phyloP scores from a whole-genome alignment of 1,140 invertebrate genomes.

The Bombus ignitus region DNA sequence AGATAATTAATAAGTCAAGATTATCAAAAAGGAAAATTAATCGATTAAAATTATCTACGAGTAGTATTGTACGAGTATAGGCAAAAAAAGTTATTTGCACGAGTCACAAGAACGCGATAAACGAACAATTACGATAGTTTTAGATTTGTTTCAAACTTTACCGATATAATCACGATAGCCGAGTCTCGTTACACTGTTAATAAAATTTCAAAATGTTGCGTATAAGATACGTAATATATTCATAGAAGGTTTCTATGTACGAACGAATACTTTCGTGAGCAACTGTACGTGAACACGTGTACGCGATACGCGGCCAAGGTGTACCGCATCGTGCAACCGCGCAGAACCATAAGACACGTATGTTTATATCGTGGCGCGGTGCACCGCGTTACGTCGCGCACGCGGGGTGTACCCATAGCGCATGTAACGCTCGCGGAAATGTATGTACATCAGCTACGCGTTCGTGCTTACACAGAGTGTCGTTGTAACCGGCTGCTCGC shows the following conservation, averaged over 20 bases:
- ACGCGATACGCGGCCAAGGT: conserved; percentile 15
- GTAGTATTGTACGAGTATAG: too few relatives aligned
- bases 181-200: not conserved
- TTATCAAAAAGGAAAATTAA: too few relatives aligned
- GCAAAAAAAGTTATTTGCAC: too few relatives aligned
- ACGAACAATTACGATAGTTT: not conserved
- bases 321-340: conserved; percentile 47
- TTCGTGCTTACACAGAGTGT: conserved; percentile 45
- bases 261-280: not conserved
- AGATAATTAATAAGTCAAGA: too few relatives aligned
- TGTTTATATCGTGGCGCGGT: conserved; percentile 59
- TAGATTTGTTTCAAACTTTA: not conserved
- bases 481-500: conserved; percentile 53
- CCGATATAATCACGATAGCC: not conserved
- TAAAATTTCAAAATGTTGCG: not conserved
- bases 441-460: conserved; percentile 34
- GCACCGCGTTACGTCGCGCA: conserved; percentile 42
- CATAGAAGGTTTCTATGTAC: not conserved
- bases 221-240: not conserved
- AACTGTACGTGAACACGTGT: conserved; percentile 29
- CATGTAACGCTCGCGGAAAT: conserved; percentile 40
- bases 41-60: too few relatives aligned
- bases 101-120: not conserved
- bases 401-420: conserved; percentile 18
- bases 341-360: conserved; percentile 57